These are phyloP conservation scores for Acyrthosiphon pisum DNA, from an alignment of 1,140 invertebrate species.

Conservation along the genomic window DNA sequence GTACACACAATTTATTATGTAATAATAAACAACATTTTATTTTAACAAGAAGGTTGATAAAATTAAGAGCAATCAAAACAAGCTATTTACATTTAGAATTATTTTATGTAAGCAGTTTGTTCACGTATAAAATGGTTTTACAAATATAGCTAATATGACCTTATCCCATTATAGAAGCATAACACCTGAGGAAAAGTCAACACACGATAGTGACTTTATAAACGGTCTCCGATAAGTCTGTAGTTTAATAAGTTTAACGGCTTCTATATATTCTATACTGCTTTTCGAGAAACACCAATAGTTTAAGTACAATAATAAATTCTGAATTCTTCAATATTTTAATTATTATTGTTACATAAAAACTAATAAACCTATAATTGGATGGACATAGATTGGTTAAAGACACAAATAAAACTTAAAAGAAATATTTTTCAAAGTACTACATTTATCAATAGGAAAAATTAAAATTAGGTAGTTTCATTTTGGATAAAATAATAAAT, in stretches of 20 bases:
- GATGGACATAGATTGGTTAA: neutral
- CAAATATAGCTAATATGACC: neutral
- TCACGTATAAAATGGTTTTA: neutral
- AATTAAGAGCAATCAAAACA: too few relatives aligned
- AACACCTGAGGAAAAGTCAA: slow-evolving; percentile 35
- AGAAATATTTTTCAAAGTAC: neutral
- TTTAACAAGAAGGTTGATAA: too few relatives aligned
- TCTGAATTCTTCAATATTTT: neutral
- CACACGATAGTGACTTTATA: neutral
- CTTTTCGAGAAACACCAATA: neutral
- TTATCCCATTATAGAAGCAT: neutral
- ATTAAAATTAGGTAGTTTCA: neutral
- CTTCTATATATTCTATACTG: neutral
- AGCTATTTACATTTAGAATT: neutral
- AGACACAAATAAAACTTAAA: neutral
- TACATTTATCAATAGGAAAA: neutral
- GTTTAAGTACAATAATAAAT: neutral
- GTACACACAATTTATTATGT: too few relatives aligned
- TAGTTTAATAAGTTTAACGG: neutral
- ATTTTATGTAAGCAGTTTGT: neutral
- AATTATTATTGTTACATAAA: neutral
- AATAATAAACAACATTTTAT: too few relatives aligned
- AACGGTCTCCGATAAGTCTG: slow-evolving; percentile 7
- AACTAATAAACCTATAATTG: neutral
- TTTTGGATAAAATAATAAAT: neutral